Evolutionary conservation across 92 coral and sea anemone genomes (phyloP).

Genomic region (Epizoanthus stellaris): DNA sequence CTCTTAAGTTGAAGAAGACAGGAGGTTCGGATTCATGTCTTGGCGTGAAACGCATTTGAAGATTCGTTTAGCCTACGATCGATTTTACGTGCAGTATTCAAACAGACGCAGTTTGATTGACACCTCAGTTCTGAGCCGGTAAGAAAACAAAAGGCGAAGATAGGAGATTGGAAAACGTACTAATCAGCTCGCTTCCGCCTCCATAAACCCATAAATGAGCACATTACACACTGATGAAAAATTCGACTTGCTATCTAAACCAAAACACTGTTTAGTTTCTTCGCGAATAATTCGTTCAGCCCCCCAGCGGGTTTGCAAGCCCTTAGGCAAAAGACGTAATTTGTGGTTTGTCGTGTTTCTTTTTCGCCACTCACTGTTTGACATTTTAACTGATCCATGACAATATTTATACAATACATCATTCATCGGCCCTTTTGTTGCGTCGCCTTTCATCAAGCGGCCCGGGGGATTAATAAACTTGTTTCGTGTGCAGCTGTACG

Average conservation of each 20-base stretch:
- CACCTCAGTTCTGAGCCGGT: constrained; percentile 35
- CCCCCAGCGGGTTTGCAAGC: constrained; percentile 29
- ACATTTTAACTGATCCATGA: constrained; percentile 87
- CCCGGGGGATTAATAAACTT: constrained; percentile 48
- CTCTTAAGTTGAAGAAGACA: constrained; percentile 9
- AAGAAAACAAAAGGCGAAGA: constrained; percentile 32
- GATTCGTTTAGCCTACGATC: constrained; percentile 18
- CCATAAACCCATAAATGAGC: constrained; percentile 42
- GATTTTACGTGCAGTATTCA: constrained; percentile 33
- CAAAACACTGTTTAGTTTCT: constrained; percentile 26
- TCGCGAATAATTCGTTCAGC: constrained; percentile 25
- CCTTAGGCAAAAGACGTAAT: constrained; percentile 45
- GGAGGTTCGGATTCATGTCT: constrained; percentile 4
- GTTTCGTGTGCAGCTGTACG: constrained; percentile 40
- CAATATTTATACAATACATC: constrained; percentile 78
- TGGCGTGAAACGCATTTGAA: constrained; percentile 18
- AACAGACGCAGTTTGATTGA: constrained; percentile 38
- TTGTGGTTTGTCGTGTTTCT: constrained; percentile 62
- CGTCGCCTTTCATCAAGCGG: constrained; percentile 43
- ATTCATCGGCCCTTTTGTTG: constrained; percentile 53
- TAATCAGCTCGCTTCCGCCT: constrained; percentile 48
- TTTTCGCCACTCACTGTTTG: constrained; percentile 72
- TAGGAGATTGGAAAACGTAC: constrained; percentile 30
- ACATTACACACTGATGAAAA: constrained; percentile 35
- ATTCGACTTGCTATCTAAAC: constrained; percentile 27